Base-by-base conservation (phyloP, 2,888 invertebrate genomes). In the Morpho achilles region DNA sequence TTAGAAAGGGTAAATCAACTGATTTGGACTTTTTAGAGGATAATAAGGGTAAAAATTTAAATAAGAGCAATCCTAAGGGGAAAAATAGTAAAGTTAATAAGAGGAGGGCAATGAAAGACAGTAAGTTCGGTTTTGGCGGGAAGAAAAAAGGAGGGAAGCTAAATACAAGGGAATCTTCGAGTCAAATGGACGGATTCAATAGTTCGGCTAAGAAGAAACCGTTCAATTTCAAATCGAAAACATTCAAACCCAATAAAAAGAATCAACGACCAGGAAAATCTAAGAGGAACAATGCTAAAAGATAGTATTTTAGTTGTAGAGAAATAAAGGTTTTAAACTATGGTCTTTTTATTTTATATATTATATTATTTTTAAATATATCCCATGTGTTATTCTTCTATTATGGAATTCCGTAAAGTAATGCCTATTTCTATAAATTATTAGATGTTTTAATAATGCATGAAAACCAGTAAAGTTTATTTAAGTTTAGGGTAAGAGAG, bases 61-160 rank as follows among this genome's bases (percentile, higher is more conserved):
- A 62, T 75, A 80, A 71, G 68, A 76, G 47, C 60, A 74, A 77
- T 1, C 69, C 71, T 7, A 81, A 32, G 32, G 32, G 32, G 32
- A 32, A 86, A 44, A 87, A 82, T 39, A 46, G 5, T 6, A 90
- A 87, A 69, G 71, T 84, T 46, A 67, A 81, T 9, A 88, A 84
- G 61, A 87, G 82, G 77, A 90, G 95, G 65, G 92, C 93, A 64
- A 89, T 91, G 72, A 97, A 96, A 76, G 95, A 98, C 76, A 92
- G 94, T 59, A 98, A 96, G 79, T 99, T 95, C 85, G 99, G 99
- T 0, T 98, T 96, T 84, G 99, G 99, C 42, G 99, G 99, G 0
- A 97, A 97, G 79, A 99, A 99, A 88, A 95, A 95, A 74, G 96
- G 98, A 0, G 92, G 93, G 0, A 99, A 99, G 80, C 86, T 93